These are phyloP conservation scores for Podargus strigoides DNA, from an alignment of 2,797 vertebrate genomes.

Conservation along the genomic window DNA sequence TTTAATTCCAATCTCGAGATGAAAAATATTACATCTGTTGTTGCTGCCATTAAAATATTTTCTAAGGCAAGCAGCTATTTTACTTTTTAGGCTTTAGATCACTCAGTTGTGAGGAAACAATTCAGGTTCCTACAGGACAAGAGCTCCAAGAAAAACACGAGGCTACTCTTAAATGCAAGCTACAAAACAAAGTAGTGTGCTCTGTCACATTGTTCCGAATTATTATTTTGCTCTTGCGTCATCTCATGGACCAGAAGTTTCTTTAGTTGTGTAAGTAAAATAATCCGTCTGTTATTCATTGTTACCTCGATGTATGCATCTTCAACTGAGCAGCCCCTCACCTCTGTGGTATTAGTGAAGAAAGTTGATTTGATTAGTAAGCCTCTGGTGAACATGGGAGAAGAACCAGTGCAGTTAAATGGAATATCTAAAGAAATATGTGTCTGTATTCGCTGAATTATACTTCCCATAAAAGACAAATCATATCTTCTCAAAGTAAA, in stretches of 20 bases:
- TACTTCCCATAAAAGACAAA: neutral
- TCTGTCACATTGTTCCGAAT: neutral
- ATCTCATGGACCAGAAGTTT: neutral
- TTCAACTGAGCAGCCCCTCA: neutral
- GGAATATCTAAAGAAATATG: neutral
- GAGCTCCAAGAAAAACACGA: neutral
- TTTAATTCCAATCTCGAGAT: neutral
- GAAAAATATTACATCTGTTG: neutral
- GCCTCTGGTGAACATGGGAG: no score
- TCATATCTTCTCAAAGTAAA: neutral
- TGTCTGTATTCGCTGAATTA: neutral
- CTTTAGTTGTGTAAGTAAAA: neutral
- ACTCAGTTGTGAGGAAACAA: neutral
- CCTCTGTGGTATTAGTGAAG: neutral
- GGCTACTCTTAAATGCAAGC: neutral
- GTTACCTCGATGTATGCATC: neutral
- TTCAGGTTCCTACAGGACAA: neutral
- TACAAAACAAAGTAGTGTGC: neutral
- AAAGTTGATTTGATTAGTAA: no score
- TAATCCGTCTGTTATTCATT: neutral
- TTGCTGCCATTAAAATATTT: neutral
- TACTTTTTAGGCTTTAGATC: neutral
- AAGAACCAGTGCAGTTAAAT: neutral
- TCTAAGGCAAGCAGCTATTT: neutral
- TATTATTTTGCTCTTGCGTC: neutral